phyloP scores from a whole-genome alignment of 2,888 invertebrate species.

The Cyrtodaria siliqua region DNA sequence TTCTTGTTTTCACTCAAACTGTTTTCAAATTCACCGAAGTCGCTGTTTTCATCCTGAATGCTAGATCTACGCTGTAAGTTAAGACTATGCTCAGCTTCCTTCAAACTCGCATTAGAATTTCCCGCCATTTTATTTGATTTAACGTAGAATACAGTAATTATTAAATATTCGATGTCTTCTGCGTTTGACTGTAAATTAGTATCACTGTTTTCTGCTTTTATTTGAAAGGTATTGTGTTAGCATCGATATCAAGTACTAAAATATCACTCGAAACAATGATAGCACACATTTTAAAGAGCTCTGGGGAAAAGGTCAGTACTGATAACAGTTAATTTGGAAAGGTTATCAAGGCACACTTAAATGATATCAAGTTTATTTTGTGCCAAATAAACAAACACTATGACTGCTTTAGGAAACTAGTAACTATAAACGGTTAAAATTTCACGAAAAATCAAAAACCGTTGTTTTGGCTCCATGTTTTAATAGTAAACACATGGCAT shows the following conservation, averaged over 20 bases:
- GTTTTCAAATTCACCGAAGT: constrained; percentile 22
- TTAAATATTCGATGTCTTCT: too few relatives aligned
- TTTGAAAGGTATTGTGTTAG: too few relatives aligned
- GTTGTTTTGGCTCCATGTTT: too few relatives aligned
- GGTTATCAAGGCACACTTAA: constrained; percentile 7
- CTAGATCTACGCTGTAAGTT: not conserved
- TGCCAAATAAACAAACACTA: too few relatives aligned
- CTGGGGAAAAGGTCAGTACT: constrained; percentile 35
- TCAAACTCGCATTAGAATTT: not conserved
- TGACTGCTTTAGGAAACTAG: too few relatives aligned
- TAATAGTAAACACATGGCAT: too few relatives aligned
- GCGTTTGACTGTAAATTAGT: too few relatives aligned
- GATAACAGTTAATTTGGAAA: constrained; percentile 31
- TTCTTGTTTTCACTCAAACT: constrained; percentile 73
- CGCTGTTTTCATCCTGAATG: not conserved
- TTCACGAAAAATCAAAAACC: too few relatives aligned
- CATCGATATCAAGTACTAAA: not conserved
- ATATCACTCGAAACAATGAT: constrained; percentile 34
- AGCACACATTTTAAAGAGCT: constrained; percentile 24
- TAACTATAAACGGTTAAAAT: too few relatives aligned
- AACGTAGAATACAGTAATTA: too few relatives aligned
- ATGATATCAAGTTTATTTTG: not conserved
- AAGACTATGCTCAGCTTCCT: not conserved
- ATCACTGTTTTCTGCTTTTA: too few relatives aligned
- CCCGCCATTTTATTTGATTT: not conserved